Conservation (phyloP, 2,888 invertebrate genomes). For the Dolomedes plantarius region DNA sequence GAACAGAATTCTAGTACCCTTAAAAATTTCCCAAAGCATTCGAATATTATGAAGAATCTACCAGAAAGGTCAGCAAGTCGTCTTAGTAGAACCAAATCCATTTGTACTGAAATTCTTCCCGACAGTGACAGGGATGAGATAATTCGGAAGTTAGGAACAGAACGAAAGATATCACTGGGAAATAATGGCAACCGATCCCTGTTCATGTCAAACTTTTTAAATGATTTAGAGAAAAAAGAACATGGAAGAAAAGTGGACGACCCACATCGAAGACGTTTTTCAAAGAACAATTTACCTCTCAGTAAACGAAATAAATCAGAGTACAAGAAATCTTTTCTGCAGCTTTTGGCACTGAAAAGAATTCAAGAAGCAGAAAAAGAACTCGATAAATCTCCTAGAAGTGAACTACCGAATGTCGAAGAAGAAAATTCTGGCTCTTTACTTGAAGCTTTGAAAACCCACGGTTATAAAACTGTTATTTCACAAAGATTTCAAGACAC, state of each 20-base stretch:
- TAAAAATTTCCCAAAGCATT: not conserved
- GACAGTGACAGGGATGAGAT: not conserved
- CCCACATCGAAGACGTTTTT: not conserved
- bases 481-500: conserved; percentile 68
- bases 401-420: not conserved
- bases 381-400: conserved; percentile 41
- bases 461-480: conserved; percentile 73
- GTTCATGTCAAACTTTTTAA: conserved; percentile 37
- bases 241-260: not conserved
- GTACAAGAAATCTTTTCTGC: conserved; percentile 41
- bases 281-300: not conserved
- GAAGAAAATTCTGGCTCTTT: conserved; percentile 65
- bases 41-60: not conserved
- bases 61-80: not conserved
- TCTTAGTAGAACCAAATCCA: conserved; percentile 15
- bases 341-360: conserved; percentile 50
- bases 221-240: conserved; percentile 38
- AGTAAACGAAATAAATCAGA: conserved; percentile 30
- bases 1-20: not conserved
- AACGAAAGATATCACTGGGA: conserved; percentile 18
- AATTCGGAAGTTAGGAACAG: not conserved
- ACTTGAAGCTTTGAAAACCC: conserved; percentile 73
- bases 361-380: conserved; percentile 66
- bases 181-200: conserved; percentile 4
- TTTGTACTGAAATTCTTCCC: not conserved